Evolutionary conservation across 2,888 invertebrate genomes (phyloP).

Genomic region (Achlya flavicornis): DNA sequence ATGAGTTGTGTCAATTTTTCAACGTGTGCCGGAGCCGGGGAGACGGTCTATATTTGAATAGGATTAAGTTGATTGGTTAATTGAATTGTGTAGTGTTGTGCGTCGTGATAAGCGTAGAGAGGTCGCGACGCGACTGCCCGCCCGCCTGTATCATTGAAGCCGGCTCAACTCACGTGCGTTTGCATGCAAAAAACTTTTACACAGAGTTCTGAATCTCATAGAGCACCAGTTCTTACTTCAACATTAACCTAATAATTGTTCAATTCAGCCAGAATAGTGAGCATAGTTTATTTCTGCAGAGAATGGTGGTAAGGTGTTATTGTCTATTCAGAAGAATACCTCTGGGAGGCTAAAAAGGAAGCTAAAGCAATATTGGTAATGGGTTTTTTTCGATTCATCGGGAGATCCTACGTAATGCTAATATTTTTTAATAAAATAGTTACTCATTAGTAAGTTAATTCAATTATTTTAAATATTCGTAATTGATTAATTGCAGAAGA

Average conservation of each 20-base stretch:
- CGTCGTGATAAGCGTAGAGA: slow-evolving; percentile 75
- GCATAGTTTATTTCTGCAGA: too few species aligned
- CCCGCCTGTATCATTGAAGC: slow-evolving; percentile 67
- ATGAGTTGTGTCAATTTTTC: slow-evolving; percentile 28
- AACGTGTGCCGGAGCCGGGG: slow-evolving; percentile 14
- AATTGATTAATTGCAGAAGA: too few species aligned
- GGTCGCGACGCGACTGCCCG: slow-evolving; percentile 75
- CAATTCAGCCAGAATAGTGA: too few species aligned
- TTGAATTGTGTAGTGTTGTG: slow-evolving; percentile 58
- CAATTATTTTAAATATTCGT: too few species aligned
- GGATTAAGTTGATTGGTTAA: slow-evolving; percentile 63
- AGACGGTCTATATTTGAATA: slow-evolving; percentile 46
- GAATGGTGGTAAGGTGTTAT: too few species aligned
- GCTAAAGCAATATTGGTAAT: background rate
- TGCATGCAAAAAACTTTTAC: slow-evolving; percentile 76
- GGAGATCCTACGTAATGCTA: too few species aligned
- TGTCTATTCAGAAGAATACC: too few species aligned
- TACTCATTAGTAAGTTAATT: too few species aligned
- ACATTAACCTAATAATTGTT: background rate
- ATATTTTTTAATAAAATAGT: too few species aligned
- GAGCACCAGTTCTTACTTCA: slow-evolving; percentile 37
- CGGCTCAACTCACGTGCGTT: slow-evolving; percentile 68
- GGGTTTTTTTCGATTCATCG: too few species aligned
- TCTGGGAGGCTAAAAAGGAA: too few species aligned
- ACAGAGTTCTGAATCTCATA: slow-evolving; percentile 63